Evolutionary conservation across 2,888 invertebrate genomes (phyloP).

Genomic region (Teleiodes luculella): DNA sequence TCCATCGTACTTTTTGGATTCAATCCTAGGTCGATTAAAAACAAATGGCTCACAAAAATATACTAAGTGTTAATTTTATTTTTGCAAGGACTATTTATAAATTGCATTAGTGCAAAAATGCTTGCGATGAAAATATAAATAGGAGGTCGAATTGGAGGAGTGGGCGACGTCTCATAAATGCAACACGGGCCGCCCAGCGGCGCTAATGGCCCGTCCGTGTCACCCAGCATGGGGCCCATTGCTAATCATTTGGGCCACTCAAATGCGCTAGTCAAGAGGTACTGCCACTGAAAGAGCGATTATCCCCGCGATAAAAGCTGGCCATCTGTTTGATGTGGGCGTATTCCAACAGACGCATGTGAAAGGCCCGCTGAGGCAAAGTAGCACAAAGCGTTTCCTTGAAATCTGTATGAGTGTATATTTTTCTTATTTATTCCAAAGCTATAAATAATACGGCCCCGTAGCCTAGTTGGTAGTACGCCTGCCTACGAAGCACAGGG

Average conservation of each 20-base stretch:
- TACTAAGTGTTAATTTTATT: too few relatives aligned
- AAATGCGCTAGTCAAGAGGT: conserved; percentile 41
- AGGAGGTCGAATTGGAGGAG: conserved; percentile 27
- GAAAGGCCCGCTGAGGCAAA: conserved; percentile 21
- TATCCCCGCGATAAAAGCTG: conserved; percentile 26
- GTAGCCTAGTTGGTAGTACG: too few relatives aligned
- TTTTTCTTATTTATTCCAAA: too few relatives aligned
- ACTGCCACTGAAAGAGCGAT: conserved; percentile 43
- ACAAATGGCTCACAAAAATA: neutral
- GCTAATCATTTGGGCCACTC: conserved; percentile 66
- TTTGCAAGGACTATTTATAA: neutral
- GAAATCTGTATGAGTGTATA: neutral
- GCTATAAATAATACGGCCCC: too few relatives aligned
- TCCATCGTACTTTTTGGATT: too few relatives aligned
- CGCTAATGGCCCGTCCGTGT: conserved; percentile 61
- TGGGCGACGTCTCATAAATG: conserved; percentile 42
- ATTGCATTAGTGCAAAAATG: neutral
- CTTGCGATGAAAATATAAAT: conserved; percentile 9
- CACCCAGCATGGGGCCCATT: conserved; percentile 55
- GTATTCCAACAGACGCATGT: conserved; percentile 4
- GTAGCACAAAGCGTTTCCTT: conserved; percentile 45
- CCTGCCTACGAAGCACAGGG: too few relatives aligned
- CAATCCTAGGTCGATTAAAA: too few relatives aligned
- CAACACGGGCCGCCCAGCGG: conserved; percentile 51
- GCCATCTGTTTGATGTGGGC: conserved; percentile 16